Evolutionary conservation across 2,113 vertebrate species (phyloP).

Genomic region (Labeo rohita): DNA sequence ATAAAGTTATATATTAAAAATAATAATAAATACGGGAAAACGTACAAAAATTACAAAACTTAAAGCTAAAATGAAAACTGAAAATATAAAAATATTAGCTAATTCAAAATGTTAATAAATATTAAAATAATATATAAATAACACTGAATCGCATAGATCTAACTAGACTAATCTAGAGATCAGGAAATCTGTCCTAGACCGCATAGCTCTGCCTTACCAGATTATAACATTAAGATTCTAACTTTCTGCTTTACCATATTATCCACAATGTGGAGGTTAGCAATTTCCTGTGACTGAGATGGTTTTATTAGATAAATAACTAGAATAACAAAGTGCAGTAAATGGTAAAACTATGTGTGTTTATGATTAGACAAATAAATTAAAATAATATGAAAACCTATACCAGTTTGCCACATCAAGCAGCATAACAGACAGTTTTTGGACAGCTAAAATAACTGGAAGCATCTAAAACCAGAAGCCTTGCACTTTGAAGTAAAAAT

Average conservation of each 20-base stretch:
- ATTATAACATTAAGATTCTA: neutral
- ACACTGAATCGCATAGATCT: neutral
- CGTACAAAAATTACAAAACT: neutral
- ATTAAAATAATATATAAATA: neutral
- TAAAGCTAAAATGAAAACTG: neutral
- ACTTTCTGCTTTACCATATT: neutral
- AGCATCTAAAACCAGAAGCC: too few species aligned
- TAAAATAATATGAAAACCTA: neutral
- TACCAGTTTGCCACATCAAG: neutral
- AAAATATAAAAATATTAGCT: neutral
- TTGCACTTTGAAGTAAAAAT: neutral
- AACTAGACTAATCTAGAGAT: neutral
- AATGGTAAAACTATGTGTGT: neutral
- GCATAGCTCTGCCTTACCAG: neutral
- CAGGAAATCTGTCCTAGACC: neutral
- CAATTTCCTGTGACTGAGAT: neutral
- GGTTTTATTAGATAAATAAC: too few species aligned
- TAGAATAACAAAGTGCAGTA: neutral
- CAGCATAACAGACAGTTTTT: neutral
- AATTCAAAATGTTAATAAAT: neutral
- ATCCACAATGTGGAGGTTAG: neutral
- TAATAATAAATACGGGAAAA: neutral
- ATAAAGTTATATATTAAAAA: neutral
- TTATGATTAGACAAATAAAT: neutral
- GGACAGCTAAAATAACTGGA: too few species aligned